Conservation (phyloP, 2,113 vertebrate species). For the Pogonocichla stellata region DNA sequence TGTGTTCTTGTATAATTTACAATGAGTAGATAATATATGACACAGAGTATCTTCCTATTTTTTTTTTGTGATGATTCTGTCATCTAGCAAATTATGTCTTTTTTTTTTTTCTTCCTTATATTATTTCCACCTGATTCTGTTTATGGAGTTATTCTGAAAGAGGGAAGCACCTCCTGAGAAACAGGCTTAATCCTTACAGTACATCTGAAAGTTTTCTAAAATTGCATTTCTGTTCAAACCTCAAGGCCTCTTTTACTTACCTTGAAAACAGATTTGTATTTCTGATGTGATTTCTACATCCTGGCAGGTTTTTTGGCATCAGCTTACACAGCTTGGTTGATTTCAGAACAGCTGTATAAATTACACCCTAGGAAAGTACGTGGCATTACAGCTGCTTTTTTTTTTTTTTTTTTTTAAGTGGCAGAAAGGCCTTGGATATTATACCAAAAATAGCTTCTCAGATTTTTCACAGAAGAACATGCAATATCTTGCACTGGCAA, state of each 20-base stretch:
- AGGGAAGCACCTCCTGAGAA: not conserved
- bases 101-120: not conserved
- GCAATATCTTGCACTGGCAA: not conserved
- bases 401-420: not conserved
- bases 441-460: not conserved
- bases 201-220: not conserved
- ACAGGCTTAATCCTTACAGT: not conserved
- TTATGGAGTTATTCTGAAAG: not conserved
- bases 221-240: not conserved
- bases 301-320: not conserved
- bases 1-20: not conserved
- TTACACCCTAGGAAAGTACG: not conserved
- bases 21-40: not conserved
- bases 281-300: not conserved
- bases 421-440: not conserved
- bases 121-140: not conserved
- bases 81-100: not conserved
- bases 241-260: not conserved
- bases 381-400: not conserved
- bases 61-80: not conserved
- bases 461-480: not conserved
- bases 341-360: not conserved
- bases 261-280: not conserved
- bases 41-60: not conserved
- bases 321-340: not conserved